Conservation (phyloP, 2,888 invertebrate genomes). For the Melieria crassipennis region DNA sequence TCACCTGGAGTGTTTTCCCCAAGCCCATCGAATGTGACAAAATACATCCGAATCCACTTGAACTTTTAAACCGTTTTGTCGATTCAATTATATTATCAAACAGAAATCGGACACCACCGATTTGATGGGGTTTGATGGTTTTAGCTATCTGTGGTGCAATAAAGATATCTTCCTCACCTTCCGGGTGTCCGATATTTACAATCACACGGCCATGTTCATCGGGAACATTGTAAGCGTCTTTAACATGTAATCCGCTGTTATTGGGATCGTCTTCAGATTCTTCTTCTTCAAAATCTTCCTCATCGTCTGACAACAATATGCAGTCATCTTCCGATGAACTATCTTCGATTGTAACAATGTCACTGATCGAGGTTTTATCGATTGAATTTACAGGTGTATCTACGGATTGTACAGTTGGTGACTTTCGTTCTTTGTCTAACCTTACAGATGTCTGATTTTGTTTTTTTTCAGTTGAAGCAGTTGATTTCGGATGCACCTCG, state of each 20-base stretch:
- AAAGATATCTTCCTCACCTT: slow-evolving; percentile 90
- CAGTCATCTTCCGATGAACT: slow-evolving; percentile 84
- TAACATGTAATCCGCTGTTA: slow-evolving; percentile 93
- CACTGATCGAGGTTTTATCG: slow-evolving; percentile 33
- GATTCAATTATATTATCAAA: slow-evolving; percentile 98
- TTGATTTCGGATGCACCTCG: slow-evolving; percentile 4
- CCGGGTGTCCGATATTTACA: slow-evolving; percentile 93
- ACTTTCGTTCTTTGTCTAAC: slow-evolving; percentile 3
- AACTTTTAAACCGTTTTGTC: slow-evolving; percentile 84
- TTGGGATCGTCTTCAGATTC: slow-evolving; percentile 85
- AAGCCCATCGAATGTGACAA: slow-evolving; percentile 99
- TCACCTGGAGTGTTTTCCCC: slow-evolving; percentile 97
- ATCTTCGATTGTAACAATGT: slow-evolving; percentile 79
- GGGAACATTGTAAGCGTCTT: slow-evolving; percentile 89
- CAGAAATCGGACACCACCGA: slow-evolving; percentile 93
- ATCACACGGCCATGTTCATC: slow-evolving; percentile 92
- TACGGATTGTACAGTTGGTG: slow-evolving; percentile 2
- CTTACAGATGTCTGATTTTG: slow-evolving; percentile 4
- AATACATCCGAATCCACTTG: slow-evolving; percentile 96
- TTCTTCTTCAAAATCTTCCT: slow-evolving; percentile 77
- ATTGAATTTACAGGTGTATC: slow-evolving; percentile 10
- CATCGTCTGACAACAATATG: slow-evolving; percentile 85
- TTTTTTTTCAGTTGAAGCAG: not conserved
- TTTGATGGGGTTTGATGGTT: slow-evolving; percentile 96
- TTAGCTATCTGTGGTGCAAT: slow-evolving; percentile 90